Evolutionary conservation across 2,797 vertebrate species (phyloP).

Genomic region (Alauda arvensis): DNA sequence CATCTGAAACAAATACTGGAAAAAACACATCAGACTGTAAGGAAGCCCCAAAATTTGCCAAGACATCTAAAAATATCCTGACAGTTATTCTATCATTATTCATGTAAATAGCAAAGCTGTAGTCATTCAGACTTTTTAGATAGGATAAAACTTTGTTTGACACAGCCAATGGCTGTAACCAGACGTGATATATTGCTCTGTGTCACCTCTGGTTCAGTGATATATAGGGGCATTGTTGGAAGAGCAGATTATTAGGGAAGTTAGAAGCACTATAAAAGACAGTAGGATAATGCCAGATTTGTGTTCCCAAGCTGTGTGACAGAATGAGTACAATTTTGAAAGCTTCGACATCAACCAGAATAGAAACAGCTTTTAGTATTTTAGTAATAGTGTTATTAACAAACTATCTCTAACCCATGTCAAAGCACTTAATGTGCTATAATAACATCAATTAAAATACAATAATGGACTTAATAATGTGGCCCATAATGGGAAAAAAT

Average conservation of each 20-base stretch:
- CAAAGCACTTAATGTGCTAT: constrained; percentile 25
- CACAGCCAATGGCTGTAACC: neutral
- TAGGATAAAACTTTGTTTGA: neutral
- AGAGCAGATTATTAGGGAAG: constrained; percentile 37
- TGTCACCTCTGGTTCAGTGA: neutral
- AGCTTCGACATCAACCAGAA: constrained; percentile 16
- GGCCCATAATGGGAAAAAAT: constrained; percentile 14
- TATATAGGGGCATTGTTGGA: constrained; percentile 13
- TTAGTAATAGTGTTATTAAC: constrained; percentile 35
- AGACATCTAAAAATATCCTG: neutral
- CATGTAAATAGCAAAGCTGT: neutral
- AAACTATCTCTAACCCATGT: constrained; percentile 21
- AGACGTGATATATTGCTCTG: neutral
- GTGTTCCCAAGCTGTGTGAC: constrained; percentile 10
- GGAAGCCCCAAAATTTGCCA: neutral
- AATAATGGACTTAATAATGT: constrained; percentile 31
- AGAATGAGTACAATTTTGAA: constrained; percentile 55
- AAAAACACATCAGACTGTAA: neutral
- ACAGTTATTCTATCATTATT: neutral
- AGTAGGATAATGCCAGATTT: constrained; percentile 34
- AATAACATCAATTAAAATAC: constrained; percentile 45
- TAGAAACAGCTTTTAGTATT: neutral
- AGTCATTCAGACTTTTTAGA: neutral
- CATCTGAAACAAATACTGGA: neutral
- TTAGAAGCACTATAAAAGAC: constrained; percentile 5